Percentiles rank a stretch among this genome's conserved stretches.
Evolutionary conservation across 2,113 vertebrate genomes (phyloP).

Genomic region (Cricetomys ansorgei): DNA sequence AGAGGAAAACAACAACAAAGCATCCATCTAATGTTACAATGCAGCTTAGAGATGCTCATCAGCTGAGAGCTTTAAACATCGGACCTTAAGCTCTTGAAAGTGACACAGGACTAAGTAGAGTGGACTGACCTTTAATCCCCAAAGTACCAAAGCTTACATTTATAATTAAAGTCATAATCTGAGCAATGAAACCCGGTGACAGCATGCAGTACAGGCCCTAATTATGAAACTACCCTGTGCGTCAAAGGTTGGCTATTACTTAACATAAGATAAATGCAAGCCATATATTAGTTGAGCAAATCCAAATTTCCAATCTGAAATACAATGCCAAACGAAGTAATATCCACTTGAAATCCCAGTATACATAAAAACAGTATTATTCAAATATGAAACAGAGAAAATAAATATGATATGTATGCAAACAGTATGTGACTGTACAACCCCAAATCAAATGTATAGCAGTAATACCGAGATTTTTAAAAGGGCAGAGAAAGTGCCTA

Average conservation of each 20-base stretch:
- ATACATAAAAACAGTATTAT: background rate
- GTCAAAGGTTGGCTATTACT: constrained; percentile 15
- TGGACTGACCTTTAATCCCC: constrained; percentile 30
- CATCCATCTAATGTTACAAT: constrained; percentile 32
- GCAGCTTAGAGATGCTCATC: constrained; percentile 65
- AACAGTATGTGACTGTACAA: background rate
- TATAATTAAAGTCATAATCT: constrained; percentile 57
- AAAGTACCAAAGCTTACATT: constrained; percentile 23
- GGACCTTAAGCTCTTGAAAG: constrained; percentile 60
- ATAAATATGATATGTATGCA: background rate
- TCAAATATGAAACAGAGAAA: constrained; percentile 40
- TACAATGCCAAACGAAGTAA: constrained; percentile 2
- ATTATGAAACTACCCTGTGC: background rate
- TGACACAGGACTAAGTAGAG: constrained; percentile 29
- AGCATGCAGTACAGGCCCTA: background rate
- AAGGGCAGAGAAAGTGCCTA: background rate
- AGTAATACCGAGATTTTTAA: background rate
- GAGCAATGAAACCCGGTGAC: background rate
- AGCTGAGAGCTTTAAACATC: constrained; percentile 60
- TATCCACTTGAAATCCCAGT: constrained; percentile 39
- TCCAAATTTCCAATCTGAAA: constrained; percentile 52
- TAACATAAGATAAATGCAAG: constrained; percentile 48
- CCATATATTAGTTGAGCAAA: background rate
- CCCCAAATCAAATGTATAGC: constrained; percentile 47
- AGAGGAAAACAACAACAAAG: background rate